phyloP scores from a whole-genome alignment of 2,113 vertebrate genomes.

The Burhinus oedicnemus region DNA sequence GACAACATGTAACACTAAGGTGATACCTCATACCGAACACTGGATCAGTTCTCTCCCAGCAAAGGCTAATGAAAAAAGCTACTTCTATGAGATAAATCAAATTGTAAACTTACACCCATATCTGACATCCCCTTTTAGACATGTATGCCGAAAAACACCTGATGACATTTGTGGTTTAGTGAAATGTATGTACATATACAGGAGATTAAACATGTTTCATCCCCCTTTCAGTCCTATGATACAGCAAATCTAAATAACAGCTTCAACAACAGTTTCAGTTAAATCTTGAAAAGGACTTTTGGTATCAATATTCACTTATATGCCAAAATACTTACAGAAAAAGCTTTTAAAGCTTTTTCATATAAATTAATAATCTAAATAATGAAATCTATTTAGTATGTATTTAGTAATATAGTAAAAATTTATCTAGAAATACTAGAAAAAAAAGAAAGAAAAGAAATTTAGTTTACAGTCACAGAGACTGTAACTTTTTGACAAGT shows the following conservation, averaged over 20 bases:
- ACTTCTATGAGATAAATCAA: neutral
- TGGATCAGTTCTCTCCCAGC: neutral
- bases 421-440: neutral
- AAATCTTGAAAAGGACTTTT: neutral
- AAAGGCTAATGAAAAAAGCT: neutral
- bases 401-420: neutral
- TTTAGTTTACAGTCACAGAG: neutral
- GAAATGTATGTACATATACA: neutral
- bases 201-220: neutral
- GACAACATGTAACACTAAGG: neutral
- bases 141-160: neutral
- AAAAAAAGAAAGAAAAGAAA: no score
- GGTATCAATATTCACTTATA: neutral
- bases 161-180: neutral
- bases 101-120: neutral
- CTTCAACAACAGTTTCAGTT: neutral
- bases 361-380: neutral
- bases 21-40: neutral
- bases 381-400: neutral
- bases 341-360: neutral
- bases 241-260: neutral
- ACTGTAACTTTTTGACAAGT: neutral
- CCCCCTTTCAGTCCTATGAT: neutral
- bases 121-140: neutral
- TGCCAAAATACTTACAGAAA: neutral